Base-by-base conservation (phyloP, 2,113 vertebrate genomes). In the Nothocercus nigrocapillus region DNA sequence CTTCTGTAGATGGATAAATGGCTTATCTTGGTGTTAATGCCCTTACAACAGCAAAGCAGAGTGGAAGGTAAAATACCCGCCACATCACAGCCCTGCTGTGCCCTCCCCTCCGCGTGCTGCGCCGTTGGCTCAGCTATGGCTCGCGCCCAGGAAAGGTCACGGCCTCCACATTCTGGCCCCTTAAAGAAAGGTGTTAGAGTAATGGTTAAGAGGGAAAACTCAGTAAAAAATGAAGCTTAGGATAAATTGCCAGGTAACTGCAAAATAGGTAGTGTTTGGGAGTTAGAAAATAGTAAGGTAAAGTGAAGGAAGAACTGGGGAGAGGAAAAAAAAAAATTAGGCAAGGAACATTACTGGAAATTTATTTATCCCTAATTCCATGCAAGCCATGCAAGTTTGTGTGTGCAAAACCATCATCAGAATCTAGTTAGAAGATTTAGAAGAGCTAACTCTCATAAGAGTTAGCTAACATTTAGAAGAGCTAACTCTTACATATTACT, bases 101-200 rank as follows among this genome's bases (percentile, higher is more conserved):
- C 19, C 40, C 20, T 30, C 66, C 40, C 6, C 61, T 82, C 18
- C 68, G 79, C 63, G 18, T 53, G 6, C 63, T 61, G 5, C 40
- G 21, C 1, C 1, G 5, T 19, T 95, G 59, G 27, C 59, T 40
- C 24, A 16, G 19, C 49, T 64, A 59, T 0, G 0, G 38, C 40
- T 85, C 27, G 13, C 5, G 51, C 27, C 63, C 16, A 13, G 32
- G 51, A 14, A 62, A 5, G 27, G 69, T 21, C 11, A 1, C 32
- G 68, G 22, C 30, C 32, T 73, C 28, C 0, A 1, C 42, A n/a
- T 69, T 24, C n/a, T 73, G 25, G 19, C 28, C 44, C 45, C 28
- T 73, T 42, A 62, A 58, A 70, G 32, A 12, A 44, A 38, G 66
- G n/a, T 38, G 28, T 42, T 61, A 54, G 70, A 85, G 49, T 49